phyloP scores from a whole-genome alignment of 2,888 invertebrate species.

The Dexiosoma caninum region DNA sequence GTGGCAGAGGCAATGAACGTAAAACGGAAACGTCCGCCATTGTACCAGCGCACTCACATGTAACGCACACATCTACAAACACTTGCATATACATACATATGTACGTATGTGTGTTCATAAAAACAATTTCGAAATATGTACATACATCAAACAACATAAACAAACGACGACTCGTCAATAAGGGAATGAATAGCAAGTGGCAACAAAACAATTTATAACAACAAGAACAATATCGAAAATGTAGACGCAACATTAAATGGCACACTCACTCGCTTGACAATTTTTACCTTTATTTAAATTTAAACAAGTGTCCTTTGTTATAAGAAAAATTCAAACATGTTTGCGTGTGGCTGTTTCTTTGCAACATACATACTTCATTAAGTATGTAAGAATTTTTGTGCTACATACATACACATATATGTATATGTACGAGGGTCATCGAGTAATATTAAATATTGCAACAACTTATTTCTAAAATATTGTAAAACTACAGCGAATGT shows the following conservation, averaged over 20 bases:
- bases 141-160: constrained; percentile 68
- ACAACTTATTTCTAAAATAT: no score
- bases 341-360: neutral
- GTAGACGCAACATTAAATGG: constrained; percentile 51
- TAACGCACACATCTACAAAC: constrained; percentile 59
- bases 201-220: constrained; percentile 55
- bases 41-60: constrained; percentile 64
- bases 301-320: constrained; percentile 21
- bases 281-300: constrained; percentile 38
- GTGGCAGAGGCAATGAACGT: constrained; percentile 77
- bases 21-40: constrained; percentile 68
- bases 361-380: neutral
- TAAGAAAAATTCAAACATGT: neutral
- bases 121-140: constrained; percentile 62
- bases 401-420: neutral
- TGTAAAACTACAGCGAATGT: no score
- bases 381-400: neutral
- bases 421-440: neutral
- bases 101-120: constrained; percentile 38
- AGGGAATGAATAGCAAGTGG: constrained; percentile 59
- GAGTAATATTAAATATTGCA: no score
- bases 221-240: constrained; percentile 30
- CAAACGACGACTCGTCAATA: constrained; percentile 65
- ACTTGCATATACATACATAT: constrained; percentile 55
- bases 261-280: constrained; percentile 23